phyloP scores from a whole-genome alignment of 2,113 vertebrate species.

The Lutjanus erythropterus region DNA sequence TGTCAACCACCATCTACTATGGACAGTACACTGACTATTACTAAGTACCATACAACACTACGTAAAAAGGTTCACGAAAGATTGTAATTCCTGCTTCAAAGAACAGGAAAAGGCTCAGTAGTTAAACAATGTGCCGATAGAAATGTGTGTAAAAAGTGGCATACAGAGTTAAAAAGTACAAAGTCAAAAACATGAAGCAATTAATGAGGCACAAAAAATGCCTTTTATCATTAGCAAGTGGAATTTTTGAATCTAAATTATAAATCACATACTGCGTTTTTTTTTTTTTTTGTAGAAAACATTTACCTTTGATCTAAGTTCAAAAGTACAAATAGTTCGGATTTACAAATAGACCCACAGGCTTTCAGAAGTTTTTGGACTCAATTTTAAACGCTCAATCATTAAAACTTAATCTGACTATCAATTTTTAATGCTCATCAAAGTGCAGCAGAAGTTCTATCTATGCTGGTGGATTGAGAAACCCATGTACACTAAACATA shows the following conservation, averaged over 20 bases:
- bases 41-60: too few species aligned
- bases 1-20: too few species aligned
- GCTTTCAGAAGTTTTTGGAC: slow-evolving; percentile 27
- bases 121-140: slow-evolving; percentile 2
- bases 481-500: slow-evolving; percentile 9
- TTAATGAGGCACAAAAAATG: slow-evolving; percentile 13
- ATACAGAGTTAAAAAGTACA: slow-evolving; percentile 15
- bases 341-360: slow-evolving; percentile 45
- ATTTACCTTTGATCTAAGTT: slow-evolving; percentile 50
- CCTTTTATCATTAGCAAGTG: neutral
- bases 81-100: slow-evolving; percentile 42
- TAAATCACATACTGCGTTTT: slow-evolving; percentile 24
- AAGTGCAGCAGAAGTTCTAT: slow-evolving; percentile 35
- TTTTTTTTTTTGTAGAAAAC: slow-evolving; percentile 40
- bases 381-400: slow-evolving; percentile 6
- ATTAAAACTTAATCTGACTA: slow-evolving; percentile 45
- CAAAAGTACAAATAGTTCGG: slow-evolving; percentile 35
- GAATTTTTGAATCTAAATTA: slow-evolving; percentile 36
- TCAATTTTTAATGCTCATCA: slow-evolving; percentile 42
- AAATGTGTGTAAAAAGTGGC: slow-evolving; percentile 18
- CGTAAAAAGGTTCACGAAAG: slow-evolving; percentile 6
- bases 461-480: slow-evolving; percentile 48
- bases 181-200: neutral
- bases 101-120: slow-evolving; percentile 43
- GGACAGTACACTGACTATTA: too few species aligned